Evolutionary conservation across 2,113 vertebrate species (phyloP), one percentile per base, ranked within the genome.

Genomic region (Danionella cerebrum): DNA sequence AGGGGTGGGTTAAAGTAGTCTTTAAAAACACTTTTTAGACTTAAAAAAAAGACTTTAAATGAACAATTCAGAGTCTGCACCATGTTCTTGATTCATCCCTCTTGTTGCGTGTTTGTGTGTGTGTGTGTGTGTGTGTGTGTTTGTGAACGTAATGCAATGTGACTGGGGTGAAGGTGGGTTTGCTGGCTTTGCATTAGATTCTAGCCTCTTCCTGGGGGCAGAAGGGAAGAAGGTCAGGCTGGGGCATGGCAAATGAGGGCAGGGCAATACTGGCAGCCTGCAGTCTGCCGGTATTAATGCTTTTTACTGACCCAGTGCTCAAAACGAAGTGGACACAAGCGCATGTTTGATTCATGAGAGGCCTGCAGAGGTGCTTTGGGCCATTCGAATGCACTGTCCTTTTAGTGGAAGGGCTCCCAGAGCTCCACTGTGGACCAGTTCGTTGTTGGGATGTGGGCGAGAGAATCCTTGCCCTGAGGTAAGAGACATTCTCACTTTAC

Each of bases 311-410:
- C 85, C 86, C 78, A 62, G 78, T 76, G 84, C 82, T 84, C 84
- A 83, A 84, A 84, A 78, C 80, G 72, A 81, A 44, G 24, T 19
- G 76, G 83, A 83, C 84, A 80, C 55, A 60, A 84, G 84, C 73
- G 29, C 80, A 87, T 87, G 84, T 85, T 87, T 87, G 86, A 88
- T 86, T 88, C 86, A 87, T 88, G 85, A 86, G 83, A 80, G 82
- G 78, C 80, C 83, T 82, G 79, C 78, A 73, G 77, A 77, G 48
- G 80, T 55, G 80, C 83, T 80, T 76, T 68, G 76, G 83, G 84
- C 71, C 78, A 77, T 83, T 86, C 81, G 84, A 83, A 80, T 79
- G 82, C 73, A 76, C 82, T 83, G 83, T 87, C 80, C 82, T 86
- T 86, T 85, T 85, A 81, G 50, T 31, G 6, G 6, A 19, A 44